A percentile compares a stretch with the other conserved stretches of the same genome.
Evolutionary conservation across 2,888 invertebrate species (phyloP).

Genomic region (Hedya salicella): DNA sequence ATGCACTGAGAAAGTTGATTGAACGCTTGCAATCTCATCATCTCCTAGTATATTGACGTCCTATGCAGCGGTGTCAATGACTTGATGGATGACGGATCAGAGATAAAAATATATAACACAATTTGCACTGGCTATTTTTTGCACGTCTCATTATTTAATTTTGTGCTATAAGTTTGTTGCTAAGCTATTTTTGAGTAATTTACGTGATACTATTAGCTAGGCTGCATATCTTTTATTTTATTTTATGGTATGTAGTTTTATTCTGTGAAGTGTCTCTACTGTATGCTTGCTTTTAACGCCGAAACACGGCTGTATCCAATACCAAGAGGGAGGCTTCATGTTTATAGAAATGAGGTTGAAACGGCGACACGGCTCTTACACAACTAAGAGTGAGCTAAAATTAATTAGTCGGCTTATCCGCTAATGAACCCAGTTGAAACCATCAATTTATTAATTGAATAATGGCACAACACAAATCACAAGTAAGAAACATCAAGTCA

Average conservation of each 20-base stretch:
- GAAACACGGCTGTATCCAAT: no score
- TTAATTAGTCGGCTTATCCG: conserved; percentile 9
- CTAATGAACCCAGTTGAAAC: conserved; percentile 19
- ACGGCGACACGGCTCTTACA: neutral
- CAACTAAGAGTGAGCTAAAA: conserved; percentile 5
- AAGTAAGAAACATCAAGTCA: conserved; percentile 50
- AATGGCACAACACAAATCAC: conserved; percentile 38
- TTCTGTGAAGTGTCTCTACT: no score
- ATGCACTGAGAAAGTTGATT: conserved; percentile 76
- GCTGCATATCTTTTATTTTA: neutral
- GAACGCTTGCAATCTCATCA: conserved; percentile 74
- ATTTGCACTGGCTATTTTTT: conserved; percentile 34
- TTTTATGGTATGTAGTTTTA: no score
- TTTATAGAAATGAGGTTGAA: no score
- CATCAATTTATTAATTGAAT: conserved; percentile 40
- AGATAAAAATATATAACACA: conserved; percentile 27
- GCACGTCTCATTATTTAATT: conserved; percentile 18
- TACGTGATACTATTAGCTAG: no score
- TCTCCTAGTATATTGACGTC: conserved; percentile 74
- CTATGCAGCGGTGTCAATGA: conserved; percentile 80
- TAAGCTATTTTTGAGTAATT: neutral
- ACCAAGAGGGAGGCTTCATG: no score
- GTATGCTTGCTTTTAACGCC: no score
- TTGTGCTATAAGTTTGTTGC: conserved; percentile 20
- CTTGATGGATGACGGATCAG: conserved; percentile 77